Evolutionary conservation across 2,797 vertebrate species (phyloP).

Genomic region (Pseudocheirus occidentalis): DNA sequence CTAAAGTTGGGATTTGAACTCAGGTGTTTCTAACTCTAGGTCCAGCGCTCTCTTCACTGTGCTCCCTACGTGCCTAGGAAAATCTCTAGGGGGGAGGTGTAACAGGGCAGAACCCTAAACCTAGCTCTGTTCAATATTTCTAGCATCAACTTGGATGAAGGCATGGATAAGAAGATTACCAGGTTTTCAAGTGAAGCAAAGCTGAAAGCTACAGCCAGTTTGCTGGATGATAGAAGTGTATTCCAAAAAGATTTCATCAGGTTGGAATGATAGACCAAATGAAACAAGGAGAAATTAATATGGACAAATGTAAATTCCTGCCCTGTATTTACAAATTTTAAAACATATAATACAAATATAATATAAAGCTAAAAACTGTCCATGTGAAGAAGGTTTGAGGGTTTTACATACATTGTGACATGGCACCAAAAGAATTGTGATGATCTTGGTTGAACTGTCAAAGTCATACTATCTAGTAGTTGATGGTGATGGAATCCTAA

Average conservation of each 20-base stretch:
- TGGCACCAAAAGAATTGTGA: not conserved
- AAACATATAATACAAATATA: not conserved
- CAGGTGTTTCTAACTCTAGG: not conserved
- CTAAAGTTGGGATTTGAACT: not conserved
- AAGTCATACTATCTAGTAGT: not conserved
- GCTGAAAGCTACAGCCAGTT: not conserved
- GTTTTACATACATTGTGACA: not conserved
- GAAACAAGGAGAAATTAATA: not conserved
- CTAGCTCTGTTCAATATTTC: not conserved
- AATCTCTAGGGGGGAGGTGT: not conserved
- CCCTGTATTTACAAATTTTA: not conserved
- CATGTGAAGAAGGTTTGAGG: not conserved
- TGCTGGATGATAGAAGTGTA: not conserved
- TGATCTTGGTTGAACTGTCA: not conserved
- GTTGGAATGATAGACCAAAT: not conserved
- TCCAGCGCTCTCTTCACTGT: not conserved
- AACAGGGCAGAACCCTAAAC: not conserved
- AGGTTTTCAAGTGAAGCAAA: not conserved
- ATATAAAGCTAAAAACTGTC: not conserved
- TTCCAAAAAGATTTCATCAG: not conserved
- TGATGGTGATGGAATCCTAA: not conserved
- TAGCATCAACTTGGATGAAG: not conserved
- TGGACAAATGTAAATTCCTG: not conserved
- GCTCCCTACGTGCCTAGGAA: not conserved
- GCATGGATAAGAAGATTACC: not conserved